These are phyloP conservation scores for Caenorhabditis zanzibari DNA, from an alignment of 2,888 invertebrate species.

Conservation along the genomic window DNA sequence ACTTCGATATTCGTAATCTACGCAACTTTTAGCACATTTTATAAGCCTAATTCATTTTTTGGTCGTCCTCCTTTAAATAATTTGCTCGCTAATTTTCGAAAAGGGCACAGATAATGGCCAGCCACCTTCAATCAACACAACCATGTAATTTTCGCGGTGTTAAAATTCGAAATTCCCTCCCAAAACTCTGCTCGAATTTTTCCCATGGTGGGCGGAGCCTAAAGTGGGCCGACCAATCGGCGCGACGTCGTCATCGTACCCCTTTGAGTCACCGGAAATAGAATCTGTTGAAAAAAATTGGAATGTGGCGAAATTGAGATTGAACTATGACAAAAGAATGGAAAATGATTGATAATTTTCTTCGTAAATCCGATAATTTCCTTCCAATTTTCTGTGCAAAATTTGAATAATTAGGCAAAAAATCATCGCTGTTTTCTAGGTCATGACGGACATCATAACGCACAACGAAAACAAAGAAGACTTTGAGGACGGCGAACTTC, in stretches of 20 bases:
- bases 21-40: no score
- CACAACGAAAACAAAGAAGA: conserved; percentile 62
- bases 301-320: not conserved
- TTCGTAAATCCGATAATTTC: not conserved
- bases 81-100: no score
- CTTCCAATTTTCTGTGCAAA: no score
- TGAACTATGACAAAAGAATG: not conserved
- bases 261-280: not conserved
- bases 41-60: no score
- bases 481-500: conserved; percentile 82
- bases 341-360: not conserved
- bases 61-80: no score
- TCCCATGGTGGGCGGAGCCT: conserved; percentile 42
- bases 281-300: no score
- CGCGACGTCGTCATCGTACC: conserved; percentile 24
- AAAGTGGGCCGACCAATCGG: conserved; percentile 33
- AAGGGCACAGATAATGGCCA: no score
- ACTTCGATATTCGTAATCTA: no score
- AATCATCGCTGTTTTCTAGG: conserved; percentile 22
- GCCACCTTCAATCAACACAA: not conserved
- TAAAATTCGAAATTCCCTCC: conserved; percentile 17
- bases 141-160: not conserved
- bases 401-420: not conserved
- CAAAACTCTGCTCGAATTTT: conserved; percentile 42
- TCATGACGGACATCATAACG: conserved; percentile 66